Evolutionary conservation across 2,113 vertebrate species (phyloP).

Genomic region (Philantomba maxwellii): DNA sequence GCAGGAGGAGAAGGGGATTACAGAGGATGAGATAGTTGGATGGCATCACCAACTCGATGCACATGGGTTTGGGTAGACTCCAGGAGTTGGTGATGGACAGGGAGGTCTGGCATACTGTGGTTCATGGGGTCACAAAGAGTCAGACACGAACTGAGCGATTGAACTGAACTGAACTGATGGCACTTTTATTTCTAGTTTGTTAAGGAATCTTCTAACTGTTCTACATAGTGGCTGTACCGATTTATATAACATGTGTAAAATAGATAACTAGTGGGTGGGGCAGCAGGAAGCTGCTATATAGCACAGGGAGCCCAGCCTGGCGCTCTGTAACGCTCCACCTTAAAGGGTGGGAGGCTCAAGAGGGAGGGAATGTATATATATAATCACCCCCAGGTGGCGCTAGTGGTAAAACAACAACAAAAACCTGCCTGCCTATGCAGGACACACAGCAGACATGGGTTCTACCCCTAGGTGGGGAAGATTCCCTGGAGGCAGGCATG

Average conservation of each 20-base stretch:
- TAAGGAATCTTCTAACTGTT: background rate
- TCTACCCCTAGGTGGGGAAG: background rate
- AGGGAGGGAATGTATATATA: background rate
- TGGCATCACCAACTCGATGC: background rate
- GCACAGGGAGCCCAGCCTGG: background rate
- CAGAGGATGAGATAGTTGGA: background rate
- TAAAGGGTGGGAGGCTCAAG: background rate
- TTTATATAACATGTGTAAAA: background rate
- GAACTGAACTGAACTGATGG: background rate
- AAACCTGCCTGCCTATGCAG: background rate
- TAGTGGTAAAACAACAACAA: background rate
- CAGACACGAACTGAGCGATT: fast-evolving
- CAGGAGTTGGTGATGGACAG: background rate
- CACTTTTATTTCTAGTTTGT: background rate
- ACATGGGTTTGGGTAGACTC: background rate
- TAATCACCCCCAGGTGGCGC: background rate
- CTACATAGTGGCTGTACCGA: background rate
- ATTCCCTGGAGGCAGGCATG: background rate
- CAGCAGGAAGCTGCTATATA: background rate
- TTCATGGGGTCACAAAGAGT: background rate
- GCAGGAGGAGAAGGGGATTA: background rate
- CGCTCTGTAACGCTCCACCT: background rate
- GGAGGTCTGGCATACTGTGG: fast-evolving
- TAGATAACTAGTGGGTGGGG: background rate
- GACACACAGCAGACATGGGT: background rate